Conservation (phyloP, 1,140 invertebrate species). For the Papilio polyxenes region DNA sequence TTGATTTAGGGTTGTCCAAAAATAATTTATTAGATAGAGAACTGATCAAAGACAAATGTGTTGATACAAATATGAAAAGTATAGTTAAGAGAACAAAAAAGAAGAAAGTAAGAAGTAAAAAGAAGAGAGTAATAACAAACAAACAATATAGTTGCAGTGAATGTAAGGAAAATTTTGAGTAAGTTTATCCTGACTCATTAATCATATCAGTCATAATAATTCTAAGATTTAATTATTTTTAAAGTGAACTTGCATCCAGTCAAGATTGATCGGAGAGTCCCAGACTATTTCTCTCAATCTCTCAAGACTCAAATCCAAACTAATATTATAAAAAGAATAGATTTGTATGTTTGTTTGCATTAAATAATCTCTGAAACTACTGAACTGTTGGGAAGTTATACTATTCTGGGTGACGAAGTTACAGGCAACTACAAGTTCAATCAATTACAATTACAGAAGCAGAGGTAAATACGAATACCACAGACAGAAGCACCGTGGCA, state of each 20-base stretch:
- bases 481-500: constrained; percentile 28
- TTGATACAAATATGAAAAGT: neutral
- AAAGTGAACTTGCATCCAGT: too few species aligned
- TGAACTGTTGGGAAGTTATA: too few species aligned
- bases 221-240: too few species aligned
- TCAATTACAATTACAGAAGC: neutral
- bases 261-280: too few species aligned
- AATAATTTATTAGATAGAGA: neutral
- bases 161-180: constrained; percentile 27
- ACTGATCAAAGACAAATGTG: neutral
- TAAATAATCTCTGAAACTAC: too few species aligned
- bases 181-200: neutral
- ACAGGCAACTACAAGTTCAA: neutral
- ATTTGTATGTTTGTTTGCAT: too few species aligned
- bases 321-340: too few species aligned
- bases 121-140: neutral
- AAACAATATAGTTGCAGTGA: constrained; percentile 21
- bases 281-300: too few species aligned
- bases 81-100: constrained; percentile 6
- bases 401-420: too few species aligned
- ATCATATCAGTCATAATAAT: neutral
- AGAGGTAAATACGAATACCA: constrained; percentile 33
- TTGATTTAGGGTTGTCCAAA: neutral
- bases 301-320: too few species aligned
- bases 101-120: constrained; percentile 11